Conservation (phyloP, 1,140 invertebrate species). For the Elymnias hypermnestra region DNA sequence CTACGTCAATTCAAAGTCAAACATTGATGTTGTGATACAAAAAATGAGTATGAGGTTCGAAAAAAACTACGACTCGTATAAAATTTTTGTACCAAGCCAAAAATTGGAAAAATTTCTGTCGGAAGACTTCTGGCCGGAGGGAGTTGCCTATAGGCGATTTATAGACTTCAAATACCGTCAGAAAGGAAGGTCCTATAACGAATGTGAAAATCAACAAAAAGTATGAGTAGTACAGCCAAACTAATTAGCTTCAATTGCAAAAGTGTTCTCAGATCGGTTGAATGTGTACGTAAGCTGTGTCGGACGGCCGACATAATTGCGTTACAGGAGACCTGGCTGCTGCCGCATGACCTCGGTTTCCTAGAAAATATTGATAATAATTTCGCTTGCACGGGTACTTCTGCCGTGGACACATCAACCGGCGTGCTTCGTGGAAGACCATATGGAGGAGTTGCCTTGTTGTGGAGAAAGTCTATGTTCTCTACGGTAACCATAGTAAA, state of each 20-base stretch:
- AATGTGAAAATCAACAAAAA: not conserved
- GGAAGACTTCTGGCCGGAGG: no score
- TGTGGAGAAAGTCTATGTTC: slow-evolving; percentile 9
- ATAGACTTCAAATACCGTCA: slow-evolving; percentile 9
- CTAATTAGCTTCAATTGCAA: slow-evolving; percentile 25
- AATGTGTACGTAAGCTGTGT: slow-evolving; percentile 11
- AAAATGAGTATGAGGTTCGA: slow-evolving; percentile 24
- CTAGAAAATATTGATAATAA: slow-evolving; percentile 7
- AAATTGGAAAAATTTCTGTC: slow-evolving; percentile 19
- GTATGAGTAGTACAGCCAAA: slow-evolving; percentile 2
- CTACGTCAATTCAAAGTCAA: slow-evolving; percentile 20
- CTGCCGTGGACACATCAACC: slow-evolving; percentile 8
- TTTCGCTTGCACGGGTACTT: slow-evolving; percentile 4
- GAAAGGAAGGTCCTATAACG: not conserved
- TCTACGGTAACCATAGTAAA: not conserved
- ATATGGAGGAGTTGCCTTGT: slow-evolving; percentile 6
- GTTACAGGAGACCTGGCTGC: no score
- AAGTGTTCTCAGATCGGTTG: slow-evolving; percentile 19
- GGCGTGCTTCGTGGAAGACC: no score
- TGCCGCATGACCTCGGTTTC: no score
- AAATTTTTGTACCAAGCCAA: slow-evolving; percentile 26
- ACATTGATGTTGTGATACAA: slow-evolving; percentile 10
- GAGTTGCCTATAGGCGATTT: slow-evolving; percentile 22
- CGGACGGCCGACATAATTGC: no score
- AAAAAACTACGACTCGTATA: no score